Percentiles rank a stretch among this genome's conserved stretches.
Evolutionary conservation across 2,113 vertebrate species (phyloP).

Genomic region (Anthoscopus minutus): DNA sequence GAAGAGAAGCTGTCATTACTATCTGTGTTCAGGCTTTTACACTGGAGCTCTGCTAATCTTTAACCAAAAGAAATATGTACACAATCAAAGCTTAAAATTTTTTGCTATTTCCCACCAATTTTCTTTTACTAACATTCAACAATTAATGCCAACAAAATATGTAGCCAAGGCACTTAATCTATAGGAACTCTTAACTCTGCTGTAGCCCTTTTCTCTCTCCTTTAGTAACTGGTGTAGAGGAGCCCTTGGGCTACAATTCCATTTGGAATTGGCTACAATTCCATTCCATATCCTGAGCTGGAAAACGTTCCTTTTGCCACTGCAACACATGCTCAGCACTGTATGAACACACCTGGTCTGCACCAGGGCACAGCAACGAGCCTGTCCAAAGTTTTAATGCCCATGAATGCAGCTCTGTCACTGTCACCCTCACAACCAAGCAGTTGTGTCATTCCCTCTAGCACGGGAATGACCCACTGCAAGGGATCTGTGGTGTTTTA

Average conservation of each 20-base stretch:
- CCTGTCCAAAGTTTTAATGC: too few species aligned
- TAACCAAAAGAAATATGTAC: neutral
- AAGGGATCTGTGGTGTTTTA: neutral
- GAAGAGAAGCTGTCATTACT: neutral
- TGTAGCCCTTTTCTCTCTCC: neutral
- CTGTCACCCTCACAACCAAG: neutral
- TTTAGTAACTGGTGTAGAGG: neutral
- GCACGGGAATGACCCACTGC: neutral
- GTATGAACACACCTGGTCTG: fast-evolving
- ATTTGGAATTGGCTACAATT: neutral
- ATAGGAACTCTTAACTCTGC: neutral
- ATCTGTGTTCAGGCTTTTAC: neutral
- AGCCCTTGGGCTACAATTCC: neutral
- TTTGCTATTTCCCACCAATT: neutral
- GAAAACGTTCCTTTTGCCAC: fast-evolving
- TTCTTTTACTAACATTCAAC: neutral
- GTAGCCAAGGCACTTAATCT: neutral
- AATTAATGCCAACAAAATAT: neutral
- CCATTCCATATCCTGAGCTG: neutral
- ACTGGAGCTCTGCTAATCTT: neutral
- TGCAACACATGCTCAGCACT: neutral
- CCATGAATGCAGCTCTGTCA: fast-evolving
- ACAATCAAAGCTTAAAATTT: neutral
- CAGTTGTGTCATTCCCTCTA: fast-evolving
- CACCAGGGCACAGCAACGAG: fast-evolving